phyloP scores from a whole-genome alignment of 2,888 invertebrate species.

The Muscina levida region DNA sequence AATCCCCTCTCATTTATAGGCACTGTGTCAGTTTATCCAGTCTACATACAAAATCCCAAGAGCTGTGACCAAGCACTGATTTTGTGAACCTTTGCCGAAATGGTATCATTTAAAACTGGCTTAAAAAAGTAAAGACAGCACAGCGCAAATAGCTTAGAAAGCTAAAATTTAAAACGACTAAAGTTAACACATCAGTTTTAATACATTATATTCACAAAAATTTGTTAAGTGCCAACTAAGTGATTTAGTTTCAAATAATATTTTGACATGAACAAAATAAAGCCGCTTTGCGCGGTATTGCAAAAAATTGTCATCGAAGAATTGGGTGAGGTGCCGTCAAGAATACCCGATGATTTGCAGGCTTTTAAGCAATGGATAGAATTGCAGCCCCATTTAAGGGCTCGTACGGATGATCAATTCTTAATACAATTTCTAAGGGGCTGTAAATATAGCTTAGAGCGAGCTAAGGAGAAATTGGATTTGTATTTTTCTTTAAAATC shows the following conservation, averaged over 20 bases:
- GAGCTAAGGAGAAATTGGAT: constrained; percentile 81
- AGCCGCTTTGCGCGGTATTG: constrained; percentile 68
- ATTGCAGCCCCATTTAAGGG: constrained; percentile 80
- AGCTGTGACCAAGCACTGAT: no score
- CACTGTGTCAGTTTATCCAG: no score
- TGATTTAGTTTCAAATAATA: no score
- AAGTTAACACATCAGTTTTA: no score
- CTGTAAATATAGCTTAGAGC: constrained; percentile 81
- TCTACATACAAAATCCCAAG: no score
- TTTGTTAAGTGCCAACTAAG: no score
- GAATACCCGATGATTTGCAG: constrained; percentile 73
- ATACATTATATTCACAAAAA: no score
- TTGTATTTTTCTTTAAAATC: constrained; percentile 82
- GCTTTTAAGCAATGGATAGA: constrained; percentile 80
- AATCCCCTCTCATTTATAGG: no score
- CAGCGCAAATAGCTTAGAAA: no score
- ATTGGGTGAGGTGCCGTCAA: constrained; percentile 80
- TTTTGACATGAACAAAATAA: background rate
- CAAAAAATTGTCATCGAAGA: constrained; percentile 79
- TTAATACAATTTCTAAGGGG: constrained; percentile 81
- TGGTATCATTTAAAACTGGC: no score
- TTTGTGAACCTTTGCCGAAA: no score
- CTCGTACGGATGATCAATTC: constrained; percentile 79
- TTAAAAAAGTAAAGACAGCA: no score
- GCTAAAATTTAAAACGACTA: background rate